phyloP scores from a whole-genome alignment of 2,888 invertebrate species.

The Ornithoptera alexandrae region DNA sequence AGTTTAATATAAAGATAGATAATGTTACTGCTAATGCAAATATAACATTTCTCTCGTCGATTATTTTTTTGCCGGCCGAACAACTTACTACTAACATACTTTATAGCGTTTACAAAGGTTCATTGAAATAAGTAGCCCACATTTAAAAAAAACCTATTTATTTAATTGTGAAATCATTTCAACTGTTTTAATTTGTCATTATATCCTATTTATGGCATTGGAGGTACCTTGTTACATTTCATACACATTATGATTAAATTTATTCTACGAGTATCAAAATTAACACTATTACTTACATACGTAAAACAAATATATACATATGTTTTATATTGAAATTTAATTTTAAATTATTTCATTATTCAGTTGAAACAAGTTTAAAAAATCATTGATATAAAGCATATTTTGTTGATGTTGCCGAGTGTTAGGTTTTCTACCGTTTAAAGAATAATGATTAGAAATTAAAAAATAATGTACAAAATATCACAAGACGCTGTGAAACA shows the following conservation, averaged over 20 bases:
- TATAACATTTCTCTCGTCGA: too few species aligned
- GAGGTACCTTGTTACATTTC: slow-evolving; percentile 25
- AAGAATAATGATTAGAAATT: slow-evolving; percentile 2
- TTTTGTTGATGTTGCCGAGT: not conserved
- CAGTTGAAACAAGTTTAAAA: not conserved
- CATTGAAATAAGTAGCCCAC: not conserved
- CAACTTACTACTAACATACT: too few species aligned
- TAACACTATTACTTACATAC: not conserved
- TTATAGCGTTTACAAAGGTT: too few species aligned
- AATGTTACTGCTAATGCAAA: too few species aligned
- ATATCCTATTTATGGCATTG: slow-evolving; percentile 22
- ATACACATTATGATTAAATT: not conserved
- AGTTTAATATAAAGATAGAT: not conserved
- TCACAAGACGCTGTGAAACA: slow-evolving; percentile 17
- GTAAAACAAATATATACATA: not conserved
- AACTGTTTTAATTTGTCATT: slow-evolving; percentile 7
- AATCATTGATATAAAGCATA: not conserved
- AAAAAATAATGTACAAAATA: slow-evolving; percentile 27
- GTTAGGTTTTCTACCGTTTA: not conserved
- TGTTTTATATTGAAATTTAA: not conserved
- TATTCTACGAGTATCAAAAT: slow-evolving; percentile 1
- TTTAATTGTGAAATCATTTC: not conserved
- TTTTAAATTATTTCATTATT: not conserved
- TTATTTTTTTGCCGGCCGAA: too few species aligned
- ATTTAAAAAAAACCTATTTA: not conserved